These are phyloP conservation scores for Norana najaformis DNA, from an alignment of 2,888 invertebrate genomes.

Conservation along the genomic window DNA sequence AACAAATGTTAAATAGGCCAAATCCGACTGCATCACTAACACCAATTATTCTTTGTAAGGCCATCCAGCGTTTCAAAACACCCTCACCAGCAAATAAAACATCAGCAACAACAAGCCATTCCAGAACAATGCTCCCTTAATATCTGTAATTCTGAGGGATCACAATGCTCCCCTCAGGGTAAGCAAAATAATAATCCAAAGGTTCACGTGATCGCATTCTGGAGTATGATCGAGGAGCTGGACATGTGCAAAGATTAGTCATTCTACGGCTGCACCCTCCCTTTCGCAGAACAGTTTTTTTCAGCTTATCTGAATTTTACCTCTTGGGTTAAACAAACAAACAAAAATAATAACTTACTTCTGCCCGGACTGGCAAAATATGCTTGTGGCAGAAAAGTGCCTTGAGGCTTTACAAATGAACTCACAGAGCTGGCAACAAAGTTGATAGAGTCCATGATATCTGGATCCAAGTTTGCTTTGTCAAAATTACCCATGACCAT, in stretches of 20 bases:
- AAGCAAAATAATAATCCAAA: background rate
- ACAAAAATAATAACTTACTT: background rate
- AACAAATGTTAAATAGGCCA: background rate
- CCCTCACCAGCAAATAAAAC: background rate
- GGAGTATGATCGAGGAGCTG: background rate
- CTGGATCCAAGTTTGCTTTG: constrained; percentile 76
- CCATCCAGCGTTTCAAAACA: background rate
- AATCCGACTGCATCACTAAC: background rate
- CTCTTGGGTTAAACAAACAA: background rate
- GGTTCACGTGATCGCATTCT: no score
- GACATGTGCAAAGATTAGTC: background rate
- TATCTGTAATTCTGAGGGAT: background rate
- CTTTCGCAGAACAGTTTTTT: background rate
- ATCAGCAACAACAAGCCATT: background rate
- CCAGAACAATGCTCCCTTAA: background rate
- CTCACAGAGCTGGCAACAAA: constrained; percentile 76
- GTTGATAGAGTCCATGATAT: constrained; percentile 70
- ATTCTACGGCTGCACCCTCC: background rate
- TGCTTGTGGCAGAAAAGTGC: no score
- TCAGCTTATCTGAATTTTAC: background rate
- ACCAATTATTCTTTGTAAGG: background rate
- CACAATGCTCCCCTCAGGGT: no score
- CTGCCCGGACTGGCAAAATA: background rate
- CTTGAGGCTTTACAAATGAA: background rate
- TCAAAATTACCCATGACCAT: constrained; percentile 87